Evolutionary conservation across 2,888 invertebrate species (phyloP), one percentile per base, ranked within the genome.

Genomic region (Drosophila multiciliata): DNA sequence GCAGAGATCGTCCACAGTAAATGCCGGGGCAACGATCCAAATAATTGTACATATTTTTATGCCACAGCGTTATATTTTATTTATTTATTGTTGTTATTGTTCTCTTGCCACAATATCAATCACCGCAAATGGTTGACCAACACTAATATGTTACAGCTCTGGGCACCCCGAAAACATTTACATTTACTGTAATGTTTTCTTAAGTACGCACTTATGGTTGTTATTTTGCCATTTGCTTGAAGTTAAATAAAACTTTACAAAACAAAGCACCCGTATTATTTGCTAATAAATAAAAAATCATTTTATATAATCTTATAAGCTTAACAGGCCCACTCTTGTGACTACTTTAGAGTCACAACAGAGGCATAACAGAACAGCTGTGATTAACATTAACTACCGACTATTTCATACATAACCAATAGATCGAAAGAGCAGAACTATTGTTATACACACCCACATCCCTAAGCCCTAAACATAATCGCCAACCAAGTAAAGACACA

Each of bases 1-100:
- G 91, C 61, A 94, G 92, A 38, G 95, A 95, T 59, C 97, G 95
- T 2, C 93, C 93, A 79, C 93, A 93, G 79, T 93, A 93, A 20
- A 91, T 78, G n/a, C 93, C 93, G 1, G 93, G 93, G 59, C 92
- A 92, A 15, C 90, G 85, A 42, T 90, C 89, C 58, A 87, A 75
- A 55, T 75, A 73, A 63, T 73, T 77, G 36, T 80, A 69, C 89
- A 84, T 80, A n/a, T 70, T 80, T 68, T 78, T 58, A 63, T 63
- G 49, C 65, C 54, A 57, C 40, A 29, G 63, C 36, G 20, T 23
- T 38, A 38, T 38, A 29, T 55, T 38, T 69, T 42, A 50, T 53
- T 75, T 61, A 59, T 73, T 35, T 33, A 26, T 36, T 45, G 50
- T 65, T 52, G 15, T 58, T 66, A 11, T 66, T 38, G 53, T 26